These are phyloP conservation scores for Aphidius ervi DNA, from an alignment of 1,140 invertebrate species.

Conservation along the genomic window DNA sequence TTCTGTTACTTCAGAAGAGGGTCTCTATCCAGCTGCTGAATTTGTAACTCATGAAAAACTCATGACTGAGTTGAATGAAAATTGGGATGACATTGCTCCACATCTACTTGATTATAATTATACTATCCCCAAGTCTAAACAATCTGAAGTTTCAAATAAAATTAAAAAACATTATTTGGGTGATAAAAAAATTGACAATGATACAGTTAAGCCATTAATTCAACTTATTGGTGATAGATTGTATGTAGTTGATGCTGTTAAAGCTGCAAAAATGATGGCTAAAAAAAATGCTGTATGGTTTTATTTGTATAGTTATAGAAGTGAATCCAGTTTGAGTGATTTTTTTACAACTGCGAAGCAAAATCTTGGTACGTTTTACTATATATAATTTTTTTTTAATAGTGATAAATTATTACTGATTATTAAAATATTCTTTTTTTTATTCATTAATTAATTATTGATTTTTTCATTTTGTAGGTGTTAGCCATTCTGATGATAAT, in stretches of 20 bases:
- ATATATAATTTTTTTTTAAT: no score
- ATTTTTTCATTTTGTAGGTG: no score
- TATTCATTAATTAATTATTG: no score
- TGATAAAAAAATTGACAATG: slow-evolving; percentile 46
- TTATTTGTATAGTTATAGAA: slow-evolving; percentile 58
- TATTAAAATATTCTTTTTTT: no score
- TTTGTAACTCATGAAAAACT: slow-evolving; percentile 47
- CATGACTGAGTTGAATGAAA: slow-evolving; percentile 52
- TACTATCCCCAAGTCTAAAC: slow-evolving; percentile 51
- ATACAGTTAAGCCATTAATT: slow-evolving; percentile 37
- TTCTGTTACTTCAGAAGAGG: slow-evolving; percentile 52
- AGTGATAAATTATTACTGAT: no score
- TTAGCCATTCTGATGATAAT: not conserved
- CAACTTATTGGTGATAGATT: slow-evolving; percentile 57
- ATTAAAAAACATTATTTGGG: slow-evolving; percentile 59
- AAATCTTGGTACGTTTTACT: no score
- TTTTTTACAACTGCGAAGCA: not conserved
- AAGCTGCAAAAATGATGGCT: slow-evolving; percentile 56
- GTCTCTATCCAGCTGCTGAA: slow-evolving; percentile 54
- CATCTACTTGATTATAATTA: slow-evolving; percentile 61
- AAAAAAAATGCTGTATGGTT: slow-evolving; percentile 56
- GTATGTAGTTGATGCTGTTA: slow-evolving; percentile 56
- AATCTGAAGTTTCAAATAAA: slow-evolving; percentile 46
- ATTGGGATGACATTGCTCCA: slow-evolving; percentile 58
- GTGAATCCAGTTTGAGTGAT: slow-evolving; percentile 17